These are phyloP conservation scores for Campoplex nolae DNA, from an alignment of 2,888 invertebrate species.

Conservation along the genomic window DNA sequence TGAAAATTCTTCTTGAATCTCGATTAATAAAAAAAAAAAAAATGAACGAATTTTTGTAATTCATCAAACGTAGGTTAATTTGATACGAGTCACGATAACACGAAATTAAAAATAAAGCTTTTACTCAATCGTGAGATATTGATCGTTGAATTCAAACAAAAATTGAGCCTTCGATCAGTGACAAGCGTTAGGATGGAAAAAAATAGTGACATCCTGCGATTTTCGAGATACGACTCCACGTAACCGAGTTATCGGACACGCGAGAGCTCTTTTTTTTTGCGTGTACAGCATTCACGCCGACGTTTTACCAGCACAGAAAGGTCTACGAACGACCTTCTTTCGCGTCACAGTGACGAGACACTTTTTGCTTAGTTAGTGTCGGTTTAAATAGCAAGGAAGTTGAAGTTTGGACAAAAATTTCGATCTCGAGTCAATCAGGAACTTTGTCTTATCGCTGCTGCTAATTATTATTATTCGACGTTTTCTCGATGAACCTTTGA, in stretches of 20 bases:
- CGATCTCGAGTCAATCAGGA: not conserved
- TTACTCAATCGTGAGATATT: not conserved
- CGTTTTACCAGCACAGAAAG: not conserved
- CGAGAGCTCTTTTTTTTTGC: not conserved
- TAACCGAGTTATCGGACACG: slow-evolving; percentile 10
- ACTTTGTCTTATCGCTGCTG: not conserved
- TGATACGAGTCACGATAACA: not conserved
- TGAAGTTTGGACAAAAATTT: not conserved
- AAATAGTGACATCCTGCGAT: slow-evolving; percentile 18
- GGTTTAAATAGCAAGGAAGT: slow-evolving; percentile 1
- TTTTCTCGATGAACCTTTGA: not conserved
- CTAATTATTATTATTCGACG: not conserved
- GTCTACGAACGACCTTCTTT: slow-evolving; percentile 48
- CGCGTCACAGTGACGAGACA: slow-evolving; percentile 8
- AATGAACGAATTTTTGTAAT: not conserved
- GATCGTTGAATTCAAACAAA: not conserved
- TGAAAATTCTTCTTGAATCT: not conserved
- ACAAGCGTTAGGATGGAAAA: not conserved
- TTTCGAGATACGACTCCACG: slow-evolving; percentile 19
- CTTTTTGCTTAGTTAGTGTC: slow-evolving; percentile 2
- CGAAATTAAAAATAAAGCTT: not conserved
- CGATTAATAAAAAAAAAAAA: not conserved
- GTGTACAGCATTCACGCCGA: no score
- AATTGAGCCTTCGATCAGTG: not conserved
- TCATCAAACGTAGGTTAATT: no score